Percentiles rank a stretch among this genome's conserved stretches.
Conservation (phyloP, 2,888 invertebrate genomes). For the Pherbina coryleti region DNA sequence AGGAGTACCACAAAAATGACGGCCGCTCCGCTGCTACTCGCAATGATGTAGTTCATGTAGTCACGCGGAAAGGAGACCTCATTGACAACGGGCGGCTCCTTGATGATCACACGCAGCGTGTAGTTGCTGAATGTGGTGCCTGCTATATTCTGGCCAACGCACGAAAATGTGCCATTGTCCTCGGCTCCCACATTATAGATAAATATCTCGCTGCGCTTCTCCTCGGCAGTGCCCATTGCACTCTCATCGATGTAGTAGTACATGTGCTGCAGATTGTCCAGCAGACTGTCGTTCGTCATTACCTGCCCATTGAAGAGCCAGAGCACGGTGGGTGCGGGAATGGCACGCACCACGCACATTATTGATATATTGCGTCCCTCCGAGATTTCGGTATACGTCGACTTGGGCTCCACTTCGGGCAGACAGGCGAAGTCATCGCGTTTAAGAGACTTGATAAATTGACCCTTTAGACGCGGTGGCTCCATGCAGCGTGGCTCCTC, state of each 20-base stretch:
- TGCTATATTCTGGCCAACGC: slow-evolving; percentile 87
- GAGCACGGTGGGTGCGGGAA: slow-evolving; percentile 84
- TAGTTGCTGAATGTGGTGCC: slow-evolving; percentile 85
- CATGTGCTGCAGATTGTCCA: slow-evolving; percentile 77
- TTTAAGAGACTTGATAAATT: slow-evolving; percentile 77
- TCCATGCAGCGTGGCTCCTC: slow-evolving; percentile 83
- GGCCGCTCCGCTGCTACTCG: slow-evolving; percentile 75
- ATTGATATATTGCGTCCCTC: slow-evolving; percentile 86
- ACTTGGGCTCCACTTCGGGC: slow-evolving; percentile 82
- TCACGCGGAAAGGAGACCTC: slow-evolving; percentile 79
- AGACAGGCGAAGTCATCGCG: slow-evolving; percentile 83
- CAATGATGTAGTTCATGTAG: slow-evolving; percentile 78
- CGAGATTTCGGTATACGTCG: slow-evolving; percentile 81
- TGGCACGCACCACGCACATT: slow-evolving; percentile 83
- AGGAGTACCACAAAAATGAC: slow-evolving; percentile 77
- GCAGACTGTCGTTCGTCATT: slow-evolving; percentile 80
- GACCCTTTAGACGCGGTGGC: slow-evolving; percentile 77
- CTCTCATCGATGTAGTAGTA: slow-evolving; percentile 80
- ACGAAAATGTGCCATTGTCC: slow-evolving; percentile 88
- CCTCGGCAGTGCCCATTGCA: slow-evolving; percentile 74
- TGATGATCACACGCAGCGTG: slow-evolving; percentile 81
- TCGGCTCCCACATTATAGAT: slow-evolving; percentile 82
- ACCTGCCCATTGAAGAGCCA: slow-evolving; percentile 89
- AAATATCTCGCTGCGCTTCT: slow-evolving; percentile 83
- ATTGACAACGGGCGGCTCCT: slow-evolving; percentile 79